phyloP scores from a whole-genome alignment of 37 sponge, comb jelly and placozoan genomes.

The Petrosia ficiformis region DNA sequence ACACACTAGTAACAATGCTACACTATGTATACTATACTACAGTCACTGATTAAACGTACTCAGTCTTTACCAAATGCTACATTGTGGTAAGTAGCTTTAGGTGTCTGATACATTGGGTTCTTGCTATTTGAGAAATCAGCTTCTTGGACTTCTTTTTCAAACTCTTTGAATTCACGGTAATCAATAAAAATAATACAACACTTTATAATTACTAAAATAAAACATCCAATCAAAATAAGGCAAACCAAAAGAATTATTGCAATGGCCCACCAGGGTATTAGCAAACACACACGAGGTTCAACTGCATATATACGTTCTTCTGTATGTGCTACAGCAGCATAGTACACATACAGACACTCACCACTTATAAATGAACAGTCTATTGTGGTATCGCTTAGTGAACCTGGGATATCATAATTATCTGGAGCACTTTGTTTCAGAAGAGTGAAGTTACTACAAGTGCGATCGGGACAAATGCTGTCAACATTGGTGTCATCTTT shows the following conservation, averaged over 20 bases:
- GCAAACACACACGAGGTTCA: not conserved
- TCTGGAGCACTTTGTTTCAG: not conserved
- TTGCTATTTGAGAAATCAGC: conserved; percentile 26
- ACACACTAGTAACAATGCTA: too few species aligned
- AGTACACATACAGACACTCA: not conserved
- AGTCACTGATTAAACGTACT: too few species aligned
- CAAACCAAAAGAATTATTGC: conserved; percentile 10
- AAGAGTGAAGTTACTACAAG: not conserved
- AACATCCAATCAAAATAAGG: conserved; percentile 21
- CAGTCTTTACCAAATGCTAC: not conserved
- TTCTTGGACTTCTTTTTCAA: conserved; percentile 24
- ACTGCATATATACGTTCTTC: not conserved
- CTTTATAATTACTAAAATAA: conserved; percentile 30
- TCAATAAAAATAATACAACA: conserved; percentile 6
- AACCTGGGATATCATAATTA: not conserved
- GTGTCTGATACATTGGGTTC: not conserved
- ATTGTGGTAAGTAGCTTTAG: not conserved
- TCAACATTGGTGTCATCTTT: not conserved
- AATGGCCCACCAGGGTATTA: conserved; percentile 14
- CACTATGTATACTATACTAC: too few species aligned
- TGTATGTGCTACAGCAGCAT: not conserved
- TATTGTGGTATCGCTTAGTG: not conserved
- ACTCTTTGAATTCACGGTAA: conserved; percentile 36
- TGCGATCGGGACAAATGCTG: not conserved
- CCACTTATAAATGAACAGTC: not conserved